These are phyloP conservation scores for Aradus depressus DNA, from an alignment of 2,888 invertebrate genomes.

Conservation along the genomic window DNA sequence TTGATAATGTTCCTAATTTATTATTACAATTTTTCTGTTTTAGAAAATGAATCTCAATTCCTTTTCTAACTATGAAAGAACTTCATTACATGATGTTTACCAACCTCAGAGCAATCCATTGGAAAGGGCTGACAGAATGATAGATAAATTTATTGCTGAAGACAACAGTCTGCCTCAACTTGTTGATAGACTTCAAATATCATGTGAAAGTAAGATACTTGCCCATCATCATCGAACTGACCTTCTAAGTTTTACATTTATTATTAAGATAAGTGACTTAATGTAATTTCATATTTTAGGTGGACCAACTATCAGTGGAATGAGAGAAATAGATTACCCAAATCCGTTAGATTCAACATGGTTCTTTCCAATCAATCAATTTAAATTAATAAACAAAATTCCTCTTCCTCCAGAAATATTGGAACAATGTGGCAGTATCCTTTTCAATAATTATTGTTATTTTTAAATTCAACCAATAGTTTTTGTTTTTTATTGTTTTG, in stretches of 20 bases:
- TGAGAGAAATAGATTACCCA: slow-evolving; percentile 85
- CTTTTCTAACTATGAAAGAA: slow-evolving; percentile 15
- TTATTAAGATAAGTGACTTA: too few relatives aligned
- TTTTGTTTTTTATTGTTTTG: background rate
- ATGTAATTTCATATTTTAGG: slow-evolving; percentile 40
- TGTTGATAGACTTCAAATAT: slow-evolving; percentile 46
- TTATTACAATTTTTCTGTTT: too few relatives aligned
- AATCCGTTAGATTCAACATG: slow-evolving; percentile 59
- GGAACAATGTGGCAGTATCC: slow-evolving; percentile 91
- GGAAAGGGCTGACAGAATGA: slow-evolving; percentile 65
- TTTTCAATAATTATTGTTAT: slow-evolving; percentile 37
- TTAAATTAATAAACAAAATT: slow-evolving; percentile 69
- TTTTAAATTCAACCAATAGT: background rate
- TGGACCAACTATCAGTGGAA: slow-evolving; percentile 76
- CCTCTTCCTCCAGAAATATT: slow-evolving; percentile 87
- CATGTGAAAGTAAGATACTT: slow-evolving; percentile 37
- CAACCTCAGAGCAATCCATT: slow-evolving; percentile 37
- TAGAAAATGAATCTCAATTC: too few relatives aligned
- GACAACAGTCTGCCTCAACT: slow-evolving; percentile 63
- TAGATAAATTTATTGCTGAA: slow-evolving; percentile 59
- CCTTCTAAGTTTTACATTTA: background rate
- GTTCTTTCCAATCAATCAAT: slow-evolving; percentile 58
- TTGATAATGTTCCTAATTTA: too few relatives aligned
- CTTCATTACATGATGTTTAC: slow-evolving; percentile 6
- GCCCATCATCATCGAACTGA: background rate